phyloP scores from a whole-genome alignment of 2,113 vertebrate species.

The Azemiops feae region DNA sequence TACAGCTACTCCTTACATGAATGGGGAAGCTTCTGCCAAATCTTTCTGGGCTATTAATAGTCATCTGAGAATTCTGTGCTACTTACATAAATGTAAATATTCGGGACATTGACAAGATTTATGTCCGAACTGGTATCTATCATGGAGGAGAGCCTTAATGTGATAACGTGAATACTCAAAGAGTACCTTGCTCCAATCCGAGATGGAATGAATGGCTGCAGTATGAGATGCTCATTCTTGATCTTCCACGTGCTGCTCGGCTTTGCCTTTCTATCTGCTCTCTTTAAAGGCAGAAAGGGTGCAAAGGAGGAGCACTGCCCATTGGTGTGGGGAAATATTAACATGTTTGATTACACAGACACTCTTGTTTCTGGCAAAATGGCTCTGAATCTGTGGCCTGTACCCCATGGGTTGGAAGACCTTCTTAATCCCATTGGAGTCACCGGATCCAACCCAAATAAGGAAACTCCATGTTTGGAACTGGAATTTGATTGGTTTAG shows the following conservation, averaged over 20 bases:
- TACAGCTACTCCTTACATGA: conserved; percentile 96
- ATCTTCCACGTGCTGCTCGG: conserved; percentile 94
- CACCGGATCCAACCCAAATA: conserved; percentile 97
- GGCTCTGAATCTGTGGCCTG: conserved; percentile 97
- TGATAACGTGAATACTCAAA: conserved; percentile 97
- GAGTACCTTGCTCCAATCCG: conserved; percentile 96
- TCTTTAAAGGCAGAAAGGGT: conserved; percentile 95
- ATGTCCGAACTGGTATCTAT: conserved; percentile 96
- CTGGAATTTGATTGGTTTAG: conserved; percentile 98
- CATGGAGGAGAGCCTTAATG: conserved; percentile 97
- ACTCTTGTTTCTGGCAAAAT: conserved; percentile 96
- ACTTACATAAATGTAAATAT: conserved; percentile 99
- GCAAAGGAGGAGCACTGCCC: conserved; percentile 99
- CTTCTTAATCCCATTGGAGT: conserved; percentile 96
- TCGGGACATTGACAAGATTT: conserved; percentile 98
- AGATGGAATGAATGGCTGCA: conserved; percentile 97
- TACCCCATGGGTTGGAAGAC: conserved; percentile 96
- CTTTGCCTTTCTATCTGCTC: conserved; percentile 98
- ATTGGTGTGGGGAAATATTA: conserved; percentile 96
- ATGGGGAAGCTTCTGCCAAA: conserved; percentile 91
- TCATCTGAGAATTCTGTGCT: conserved; percentile 91
- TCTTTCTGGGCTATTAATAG: conserved; percentile 90
- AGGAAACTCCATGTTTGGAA: conserved; percentile 98
- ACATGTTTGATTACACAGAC: conserved; percentile 97
- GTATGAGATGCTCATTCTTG: conserved; percentile 96